Evolutionary conservation across 2,113 vertebrate species (phyloP).

Genomic region (Heliornis fulica): DNA sequence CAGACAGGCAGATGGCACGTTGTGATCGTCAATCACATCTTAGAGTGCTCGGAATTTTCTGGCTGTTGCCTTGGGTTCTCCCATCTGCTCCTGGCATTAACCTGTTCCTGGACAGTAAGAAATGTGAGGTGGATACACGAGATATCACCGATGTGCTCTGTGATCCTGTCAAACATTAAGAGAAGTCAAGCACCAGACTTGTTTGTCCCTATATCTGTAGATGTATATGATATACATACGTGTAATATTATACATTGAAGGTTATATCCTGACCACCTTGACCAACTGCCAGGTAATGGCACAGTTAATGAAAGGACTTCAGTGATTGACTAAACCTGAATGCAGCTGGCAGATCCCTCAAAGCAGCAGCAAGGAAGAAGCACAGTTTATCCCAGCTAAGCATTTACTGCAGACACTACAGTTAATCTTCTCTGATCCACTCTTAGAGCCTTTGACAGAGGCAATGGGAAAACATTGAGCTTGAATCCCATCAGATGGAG

Average conservation of each 20-base stretch:
- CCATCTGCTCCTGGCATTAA: background rate
- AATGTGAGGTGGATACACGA: background rate
- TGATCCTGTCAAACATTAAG: background rate
- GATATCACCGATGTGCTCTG: background rate
- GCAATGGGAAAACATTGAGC: background rate
- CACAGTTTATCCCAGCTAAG: background rate
- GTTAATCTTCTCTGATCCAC: background rate
- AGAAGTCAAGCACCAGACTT: background rate
- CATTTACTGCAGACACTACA: background rate
- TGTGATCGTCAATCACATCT: background rate
- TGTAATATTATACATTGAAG: background rate
- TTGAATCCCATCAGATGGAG: background rate
- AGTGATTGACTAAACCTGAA: background rate
- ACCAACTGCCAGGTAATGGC: background rate
- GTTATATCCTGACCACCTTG: background rate
- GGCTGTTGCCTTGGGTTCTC: background rate
- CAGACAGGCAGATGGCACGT: background rate
- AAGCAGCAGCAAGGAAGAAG: background rate
- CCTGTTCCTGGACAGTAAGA: background rate
- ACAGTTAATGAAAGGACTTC: background rate
- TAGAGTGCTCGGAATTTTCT: background rate
- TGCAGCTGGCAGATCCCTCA: background rate
- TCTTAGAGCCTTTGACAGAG: background rate
- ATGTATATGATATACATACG: no score
- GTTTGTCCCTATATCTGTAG: background rate